Evolutionary conservation across 2,797 vertebrate genomes (phyloP), one percentile per base, ranked within the genome.

Genomic region (Decapterus maruadsi): DNA sequence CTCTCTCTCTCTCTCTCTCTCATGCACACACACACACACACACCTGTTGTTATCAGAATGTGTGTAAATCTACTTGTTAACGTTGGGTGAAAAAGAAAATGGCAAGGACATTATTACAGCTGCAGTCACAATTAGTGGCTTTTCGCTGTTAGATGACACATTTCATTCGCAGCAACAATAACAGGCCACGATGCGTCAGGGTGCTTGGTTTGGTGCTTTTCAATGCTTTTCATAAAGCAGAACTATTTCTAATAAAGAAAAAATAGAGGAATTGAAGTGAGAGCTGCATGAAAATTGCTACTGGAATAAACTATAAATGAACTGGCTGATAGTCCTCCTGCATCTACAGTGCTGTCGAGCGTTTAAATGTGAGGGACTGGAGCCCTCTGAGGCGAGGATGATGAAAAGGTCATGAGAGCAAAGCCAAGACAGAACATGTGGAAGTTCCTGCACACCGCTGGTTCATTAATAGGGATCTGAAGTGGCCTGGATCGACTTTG

Each of bases 381-480:
- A 0, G 57, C 10, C 69, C 59, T 71, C n/a, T 19, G 8, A 48
- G n/a, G 22, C 7, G 42, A 42, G 26, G 12, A 60, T 70, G 40
- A 54, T 34, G 12, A 67, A 77, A 83, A 82, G 77, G 68, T 72
- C 67, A 72, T 16, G 11, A 60, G 26, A 40, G 61, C 6, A 6
- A 64, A 58, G 55, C 12, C 14, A 19, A 54, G 60, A 72, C 43
- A 14, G 2, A 79, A 40, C 20, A 57, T 42, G 36, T 78, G 36
- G 26, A 50, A 60, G 70, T 62, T 80, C 43, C 42, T 26, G 48
- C 55, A 74, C 61, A 58, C 17, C 0, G 2, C 20, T 62, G 29
- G 51, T 59, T 82, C 69, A 85, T 75, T 81, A 81, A 68, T 19
- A 14, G 29, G 61, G 50, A 77, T 74, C 50, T 72, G 48, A 87